A percentile compares a stretch with the other conserved stretches of the same genome.
Conservation (phyloP, 2,888 invertebrate genomes). For the Cantharis lateralis region DNA sequence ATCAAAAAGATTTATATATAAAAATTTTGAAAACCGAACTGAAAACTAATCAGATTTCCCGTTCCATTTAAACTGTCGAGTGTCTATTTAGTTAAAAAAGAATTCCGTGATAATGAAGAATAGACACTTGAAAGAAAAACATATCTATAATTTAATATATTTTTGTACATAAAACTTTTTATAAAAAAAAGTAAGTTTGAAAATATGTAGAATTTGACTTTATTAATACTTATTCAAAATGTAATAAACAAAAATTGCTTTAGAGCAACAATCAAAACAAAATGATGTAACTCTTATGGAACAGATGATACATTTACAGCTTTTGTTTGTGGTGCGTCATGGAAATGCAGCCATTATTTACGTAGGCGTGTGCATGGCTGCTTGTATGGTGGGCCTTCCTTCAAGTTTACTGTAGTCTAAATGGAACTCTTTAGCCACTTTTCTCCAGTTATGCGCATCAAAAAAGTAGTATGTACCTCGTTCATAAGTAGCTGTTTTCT, state of each 20-base stretch:
- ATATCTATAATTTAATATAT: conserved; percentile 40
- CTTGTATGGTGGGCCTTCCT: conserved; percentile 82
- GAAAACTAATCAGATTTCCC: too few species aligned
- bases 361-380: conserved; percentile 51
- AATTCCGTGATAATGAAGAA: neutral
- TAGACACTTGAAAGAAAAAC: neutral
- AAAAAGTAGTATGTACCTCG: conserved; percentile 99
- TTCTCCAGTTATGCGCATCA: conserved; percentile 98
- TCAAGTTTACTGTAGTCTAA: conserved; percentile 99
- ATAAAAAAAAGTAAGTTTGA: conserved; percentile 58
- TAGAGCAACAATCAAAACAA: conserved; percentile 21
- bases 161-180: conserved; percentile 55
- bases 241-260: conserved; percentile 43
- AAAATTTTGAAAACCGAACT: too few species aligned
- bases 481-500: conserved; percentile 96
- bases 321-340: conserved; percentile 41
- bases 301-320: conserved; percentile 34
- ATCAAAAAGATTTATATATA: too few species aligned
- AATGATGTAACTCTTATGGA: conserved; percentile 21
- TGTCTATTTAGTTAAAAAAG: neutral
- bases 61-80: neutral
- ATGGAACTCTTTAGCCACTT: conserved; percentile 98
- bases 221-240: conserved; percentile 52
- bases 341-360: conserved; percentile 37
- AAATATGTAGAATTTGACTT: conserved; percentile 51